Evolutionary conservation across 1,140 invertebrate genomes (phyloP), one percentile per base, ranked within the genome.

Genomic region (Cardiocondyla obscurior): DNA sequence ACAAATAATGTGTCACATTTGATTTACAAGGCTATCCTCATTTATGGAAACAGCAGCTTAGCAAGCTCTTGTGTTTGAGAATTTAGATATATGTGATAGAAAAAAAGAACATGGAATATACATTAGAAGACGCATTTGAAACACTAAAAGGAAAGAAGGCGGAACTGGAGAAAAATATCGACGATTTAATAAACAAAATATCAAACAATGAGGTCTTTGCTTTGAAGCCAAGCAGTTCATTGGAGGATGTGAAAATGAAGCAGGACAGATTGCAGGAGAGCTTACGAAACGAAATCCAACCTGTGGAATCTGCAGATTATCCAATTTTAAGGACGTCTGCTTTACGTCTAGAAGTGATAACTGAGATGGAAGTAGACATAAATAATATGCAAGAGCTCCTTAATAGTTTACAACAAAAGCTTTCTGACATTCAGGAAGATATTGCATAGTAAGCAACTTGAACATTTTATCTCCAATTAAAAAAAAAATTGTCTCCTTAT

Each of bases 391-490:
- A 85, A 64, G 7, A 76, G 28, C 65, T 90, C 0, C 0, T 84
- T 6, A 62, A 86, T 2, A 60, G 14, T 36, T 49, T 81, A 7
- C 60, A 88, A 39, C 14, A 49, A 3, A 53, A 88, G 4, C 69
- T 91, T 6, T 39, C 33, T 10, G 58, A 62, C 6, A 64, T 90
- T 0, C 55, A 89, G 22, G 79, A 73, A 1, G 84, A 90, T 33
- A 89, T 92, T 36, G 28, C n/a, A 8, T 85, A 86, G 91, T 92
- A 55, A 64, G 90, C 87, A 77, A n/a, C n/a, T n/a, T n/a, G n/a
- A n/a, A n/a, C n/a, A n/a, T n/a, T n/a, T n/a, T n/a, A n/a, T n/a
- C n/a, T n/a, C n/a, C 7, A 49, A 55, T 0, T n/a, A 49, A 22
- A 44, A 36, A 42, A 53, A 79, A 0, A 69, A 46, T 16, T 73